These are phyloP conservation scores for Stegastes partitus DNA, from an alignment of 2,113 vertebrate species.

Conservation along the genomic window DNA sequence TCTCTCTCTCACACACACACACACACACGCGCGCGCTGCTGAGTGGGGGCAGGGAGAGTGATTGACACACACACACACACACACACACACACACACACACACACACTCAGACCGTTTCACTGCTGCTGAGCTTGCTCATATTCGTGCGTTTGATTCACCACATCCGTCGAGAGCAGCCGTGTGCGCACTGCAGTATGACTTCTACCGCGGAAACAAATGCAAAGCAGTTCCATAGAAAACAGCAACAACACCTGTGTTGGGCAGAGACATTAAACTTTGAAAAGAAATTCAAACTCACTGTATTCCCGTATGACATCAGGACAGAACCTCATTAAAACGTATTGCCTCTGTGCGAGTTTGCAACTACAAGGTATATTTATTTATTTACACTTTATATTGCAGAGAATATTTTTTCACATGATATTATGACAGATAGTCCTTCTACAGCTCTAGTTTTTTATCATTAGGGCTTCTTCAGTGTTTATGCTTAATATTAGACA, in stretches of 20 bases:
- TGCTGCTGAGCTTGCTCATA: constrained; percentile 35
- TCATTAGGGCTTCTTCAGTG: no score
- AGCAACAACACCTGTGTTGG: constrained; percentile 25
- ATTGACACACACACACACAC: constrained; percentile 52
- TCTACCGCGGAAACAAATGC: constrained; percentile 13
- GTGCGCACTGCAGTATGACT: background rate
- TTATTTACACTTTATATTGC: no score
- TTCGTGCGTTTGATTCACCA: constrained; percentile 44
- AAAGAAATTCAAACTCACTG: background rate
- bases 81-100: constrained; percentile 41
- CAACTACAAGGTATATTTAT: no score
- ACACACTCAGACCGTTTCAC: constrained; percentile 29
- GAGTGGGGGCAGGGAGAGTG: constrained; percentile 67
- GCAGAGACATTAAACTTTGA: background rate
- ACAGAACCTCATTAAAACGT: no score
- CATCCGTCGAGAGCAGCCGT: constrained; percentile 53
- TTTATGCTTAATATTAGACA: no score
- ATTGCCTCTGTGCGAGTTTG: no score
- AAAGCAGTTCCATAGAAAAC: constrained; percentile 19
- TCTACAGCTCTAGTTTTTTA: no score
- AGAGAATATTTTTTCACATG: no score
- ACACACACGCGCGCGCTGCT: constrained; percentile 19
- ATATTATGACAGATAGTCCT: no score
- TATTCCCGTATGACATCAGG: background rate
- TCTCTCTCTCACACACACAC: constrained; percentile 4